Percentiles rank a stretch among this genome's conserved stretches.
phyloP scores from a whole-genome alignment of 2,797 vertebrate genomes.

The Vultur gryphus region DNA sequence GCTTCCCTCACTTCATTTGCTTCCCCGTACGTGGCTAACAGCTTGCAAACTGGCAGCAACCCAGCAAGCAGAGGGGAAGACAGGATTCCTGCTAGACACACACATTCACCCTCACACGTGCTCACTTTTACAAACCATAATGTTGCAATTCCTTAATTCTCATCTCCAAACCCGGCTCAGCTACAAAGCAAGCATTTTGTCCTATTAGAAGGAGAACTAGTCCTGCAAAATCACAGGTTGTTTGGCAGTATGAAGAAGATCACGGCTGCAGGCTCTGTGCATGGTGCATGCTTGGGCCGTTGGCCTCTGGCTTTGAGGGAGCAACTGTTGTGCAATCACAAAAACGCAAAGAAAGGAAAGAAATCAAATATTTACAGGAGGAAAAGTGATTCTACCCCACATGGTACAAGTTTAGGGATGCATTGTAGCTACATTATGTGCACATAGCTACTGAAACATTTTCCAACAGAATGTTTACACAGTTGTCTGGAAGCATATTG shows the following conservation, averaged over 20 bases:
- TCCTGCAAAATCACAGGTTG: neutral
- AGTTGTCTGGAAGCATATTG: constrained; percentile 42
- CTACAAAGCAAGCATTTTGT: neutral
- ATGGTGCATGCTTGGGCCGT: neutral
- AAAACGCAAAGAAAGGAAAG: neutral
- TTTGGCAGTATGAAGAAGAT: neutral
- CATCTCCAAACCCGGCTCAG: neutral
- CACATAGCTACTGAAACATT: constrained; percentile 42
- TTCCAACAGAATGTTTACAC: constrained; percentile 49
- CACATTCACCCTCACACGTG: neutral
- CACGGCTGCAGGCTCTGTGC: neutral
- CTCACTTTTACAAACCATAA: neutral
- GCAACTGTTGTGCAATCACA: neutral
- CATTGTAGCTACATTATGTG: constrained; percentile 52
- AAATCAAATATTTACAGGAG: constrained; percentile 37
- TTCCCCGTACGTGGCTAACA: neutral
- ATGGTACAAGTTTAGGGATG: constrained; percentile 41
- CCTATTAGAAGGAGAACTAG: neutral
- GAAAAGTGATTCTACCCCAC: neutral
- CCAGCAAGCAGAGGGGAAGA: constrained; percentile 4
- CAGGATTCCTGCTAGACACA: neutral
- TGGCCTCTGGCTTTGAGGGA: neutral
- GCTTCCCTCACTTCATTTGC: neutral
- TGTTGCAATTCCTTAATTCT: neutral
- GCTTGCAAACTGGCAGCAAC: constrained; percentile 43